Evolutionary conservation across 2,888 invertebrate species (phyloP), one percentile per base, ranked within the genome.

Genomic region (Odontothrips loti): DNA sequence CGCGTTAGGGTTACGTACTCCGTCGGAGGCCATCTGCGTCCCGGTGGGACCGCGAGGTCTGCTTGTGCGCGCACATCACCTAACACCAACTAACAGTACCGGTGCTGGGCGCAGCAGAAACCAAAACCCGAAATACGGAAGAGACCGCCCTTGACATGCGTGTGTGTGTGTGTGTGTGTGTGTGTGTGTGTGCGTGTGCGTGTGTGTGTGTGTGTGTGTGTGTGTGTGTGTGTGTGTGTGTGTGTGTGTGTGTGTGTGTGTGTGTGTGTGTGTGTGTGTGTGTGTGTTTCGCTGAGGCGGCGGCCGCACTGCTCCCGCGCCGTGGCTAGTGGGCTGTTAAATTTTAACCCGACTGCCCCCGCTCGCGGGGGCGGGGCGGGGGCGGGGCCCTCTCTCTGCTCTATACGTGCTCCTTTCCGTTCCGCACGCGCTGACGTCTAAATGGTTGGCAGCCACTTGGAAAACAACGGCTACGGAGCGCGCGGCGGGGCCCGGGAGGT

Each of bases 391-490:
- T n/a, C n/a, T n/a, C n/a, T n/a, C n/a, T n/a, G n/a, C n/a, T n/a
- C n/a, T n/a, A n/a, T n/a, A n/a, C n/a, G n/a, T n/a, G n/a, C 6
- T 43, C 34, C 6, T 2, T 43, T 43, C 34, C 20, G 58, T 58
- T 58, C 15, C 58, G 58, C 51, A 17, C 34, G 6, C 68, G 68
- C 68, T 75, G 68, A 75, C 68, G 68, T 75, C 68, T 75, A 75
- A 75, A 75, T 75, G 68, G 68, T 75, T 27, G 68, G 68, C 68
- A 75, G 68, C 68, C 68, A 75, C 68, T 75, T 27, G 68, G 68
- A 75, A 75, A 75, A 75, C 68, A 75, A 75, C 68, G 68, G 68
- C 68, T 6, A 58, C 17, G 58, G 58, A 4, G 51, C 20, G 58
- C 58, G 58, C 20, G 6, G 58, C 58, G 58, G 58, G 58, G 58